Percentiles rank a stretch among this genome's conserved stretches.
Evolutionary conservation across 2,888 invertebrate species (phyloP).

Genomic region (Thecophora atra): DNA sequence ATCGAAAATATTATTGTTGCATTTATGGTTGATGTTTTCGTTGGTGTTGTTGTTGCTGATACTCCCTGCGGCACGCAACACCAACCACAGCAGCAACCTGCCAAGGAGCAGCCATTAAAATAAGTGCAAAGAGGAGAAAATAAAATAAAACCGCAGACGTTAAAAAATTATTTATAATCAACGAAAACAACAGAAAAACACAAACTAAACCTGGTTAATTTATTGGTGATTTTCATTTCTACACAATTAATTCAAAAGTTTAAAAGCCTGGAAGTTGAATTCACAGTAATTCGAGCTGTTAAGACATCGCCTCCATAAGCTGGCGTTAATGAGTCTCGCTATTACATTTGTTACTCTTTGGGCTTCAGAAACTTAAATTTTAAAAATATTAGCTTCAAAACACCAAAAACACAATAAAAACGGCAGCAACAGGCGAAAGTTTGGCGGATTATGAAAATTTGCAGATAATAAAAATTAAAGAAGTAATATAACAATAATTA

Average conservation of each 20-base stretch:
- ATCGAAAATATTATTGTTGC: neutral
- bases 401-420: no score
- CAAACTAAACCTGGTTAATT: neutral
- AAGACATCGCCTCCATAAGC: neutral
- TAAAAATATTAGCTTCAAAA: no score
- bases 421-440: no score
- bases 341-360: neutral
- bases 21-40: neutral
- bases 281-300: neutral
- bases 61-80: constrained; percentile 27
- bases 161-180: neutral
- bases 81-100: constrained; percentile 1
- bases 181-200: neutral
- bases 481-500: no score
- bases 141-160: neutral
- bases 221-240: no score
- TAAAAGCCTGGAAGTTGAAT: neutral
- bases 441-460: no score
- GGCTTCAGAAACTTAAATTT: no score
- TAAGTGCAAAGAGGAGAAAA: constrained; percentile 4
- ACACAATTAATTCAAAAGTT: constrained; percentile 1
- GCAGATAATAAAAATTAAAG: no score
- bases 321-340: neutral
- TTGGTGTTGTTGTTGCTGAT: neutral
- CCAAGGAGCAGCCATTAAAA: constrained; percentile 21